A percentile compares a stretch with the other conserved stretches of the same genome.
These are phyloP conservation scores for Trogon surrucura DNA, from an alignment of 2,113 vertebrate genomes.

Conservation along the genomic window DNA sequence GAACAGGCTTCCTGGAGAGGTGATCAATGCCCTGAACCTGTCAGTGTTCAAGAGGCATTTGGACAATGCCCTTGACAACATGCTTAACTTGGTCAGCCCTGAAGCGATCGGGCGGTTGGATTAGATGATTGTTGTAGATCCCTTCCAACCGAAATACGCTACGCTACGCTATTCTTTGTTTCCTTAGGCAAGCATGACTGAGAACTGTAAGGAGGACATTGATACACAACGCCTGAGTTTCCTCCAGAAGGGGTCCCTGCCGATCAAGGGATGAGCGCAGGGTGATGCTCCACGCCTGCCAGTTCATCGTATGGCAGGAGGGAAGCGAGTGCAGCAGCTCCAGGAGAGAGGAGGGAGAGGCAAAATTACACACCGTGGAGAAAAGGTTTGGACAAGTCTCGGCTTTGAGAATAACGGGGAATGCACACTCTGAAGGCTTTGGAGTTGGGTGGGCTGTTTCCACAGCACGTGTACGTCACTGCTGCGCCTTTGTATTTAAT, in stretches of 20 bases:
- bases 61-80: not conserved
- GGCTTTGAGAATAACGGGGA: not conserved
- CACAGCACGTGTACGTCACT: fast-evolving
- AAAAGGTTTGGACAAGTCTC: not conserved
- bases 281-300: fast-evolving
- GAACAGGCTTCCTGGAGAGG: not conserved
- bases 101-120: not conserved
- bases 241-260: conserved; percentile 29
- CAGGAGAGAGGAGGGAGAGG: not conserved
- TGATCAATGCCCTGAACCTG: not conserved
- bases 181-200: not conserved
- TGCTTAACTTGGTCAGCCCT: not conserved
- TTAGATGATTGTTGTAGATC: not conserved
- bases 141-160: not conserved
- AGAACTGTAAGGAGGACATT: not conserved
- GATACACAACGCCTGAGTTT: fast-evolving
- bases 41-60: not conserved
- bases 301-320: fast-evolving
- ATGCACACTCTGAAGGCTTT: not conserved
- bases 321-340: not conserved
- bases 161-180: fast-evolving
- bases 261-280: not conserved
- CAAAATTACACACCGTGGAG: not conserved
- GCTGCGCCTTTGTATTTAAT: fast-evolving
- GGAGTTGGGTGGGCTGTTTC: not conserved